Percentiles rank a stretch among this genome's conserved stretches.
These are phyloP conservation scores for Dromas ardeola DNA, from an alignment of 2,113 vertebrate genomes.

Conservation along the genomic window DNA sequence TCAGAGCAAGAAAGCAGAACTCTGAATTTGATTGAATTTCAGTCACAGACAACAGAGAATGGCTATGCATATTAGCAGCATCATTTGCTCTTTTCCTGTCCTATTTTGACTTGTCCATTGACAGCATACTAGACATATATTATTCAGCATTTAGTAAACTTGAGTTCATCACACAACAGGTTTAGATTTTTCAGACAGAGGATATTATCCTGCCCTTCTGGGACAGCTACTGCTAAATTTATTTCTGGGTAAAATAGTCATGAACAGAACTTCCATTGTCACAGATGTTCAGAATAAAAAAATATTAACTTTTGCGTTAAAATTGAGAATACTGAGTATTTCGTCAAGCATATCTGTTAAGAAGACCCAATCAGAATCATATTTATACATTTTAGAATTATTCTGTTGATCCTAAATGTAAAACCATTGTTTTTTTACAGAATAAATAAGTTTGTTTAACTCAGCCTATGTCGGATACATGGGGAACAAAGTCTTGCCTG, in stretches of 20 bases:
- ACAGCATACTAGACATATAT: background rate
- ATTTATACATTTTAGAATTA: background rate
- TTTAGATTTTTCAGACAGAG: background rate
- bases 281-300: background rate
- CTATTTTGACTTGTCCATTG: background rate
- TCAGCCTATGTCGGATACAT: background rate
- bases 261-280: background rate
- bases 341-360: background rate
- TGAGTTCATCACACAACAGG: background rate
- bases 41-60: background rate
- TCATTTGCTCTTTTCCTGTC: background rate
- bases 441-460: background rate
- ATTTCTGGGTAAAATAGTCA: background rate
- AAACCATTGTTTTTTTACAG: background rate
- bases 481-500: background rate
- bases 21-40: background rate
- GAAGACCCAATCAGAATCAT: background rate
- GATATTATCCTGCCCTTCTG: background rate
- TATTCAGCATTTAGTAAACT: background rate
- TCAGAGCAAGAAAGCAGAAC: background rate
- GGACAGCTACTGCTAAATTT: background rate
- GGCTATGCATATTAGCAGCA: background rate
- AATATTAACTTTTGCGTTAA: background rate
- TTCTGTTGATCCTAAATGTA: background rate
- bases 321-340: background rate